phyloP scores from a whole-genome alignment of 2,113 vertebrate species.

The Laticauda colubrina region DNA sequence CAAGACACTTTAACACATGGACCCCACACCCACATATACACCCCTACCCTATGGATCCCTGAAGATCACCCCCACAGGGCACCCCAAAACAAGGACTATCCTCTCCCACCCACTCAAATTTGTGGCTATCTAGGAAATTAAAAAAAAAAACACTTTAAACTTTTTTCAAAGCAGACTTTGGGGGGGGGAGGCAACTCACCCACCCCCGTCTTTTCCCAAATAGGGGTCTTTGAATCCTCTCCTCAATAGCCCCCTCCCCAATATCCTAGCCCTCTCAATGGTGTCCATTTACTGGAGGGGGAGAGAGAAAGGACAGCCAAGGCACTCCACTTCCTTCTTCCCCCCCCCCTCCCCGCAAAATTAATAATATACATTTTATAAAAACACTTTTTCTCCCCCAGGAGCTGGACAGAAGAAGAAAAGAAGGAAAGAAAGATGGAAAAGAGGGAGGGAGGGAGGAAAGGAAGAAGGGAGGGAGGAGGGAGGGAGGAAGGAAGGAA shows the following conservation, averaged over 20 bases:
- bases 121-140: background rate
- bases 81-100: no score
- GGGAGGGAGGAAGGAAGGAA: no score
- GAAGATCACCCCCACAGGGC: background rate
- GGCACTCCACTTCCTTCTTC: background rate
- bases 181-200: background rate
- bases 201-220: background rate
- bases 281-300: background rate
- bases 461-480: accelerated
- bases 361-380: background rate
- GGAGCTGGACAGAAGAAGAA: background rate
- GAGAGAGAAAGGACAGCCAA: background rate
- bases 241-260: background rate
- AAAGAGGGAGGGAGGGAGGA: background rate
- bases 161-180: background rate
- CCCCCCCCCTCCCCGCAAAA: no score
- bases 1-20: background rate
- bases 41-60: no score
- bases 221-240: background rate
- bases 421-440: accelerated
- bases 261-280: background rate
- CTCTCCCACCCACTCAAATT: background rate
- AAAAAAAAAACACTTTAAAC: background rate
- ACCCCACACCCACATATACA: accelerated
- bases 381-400: background rate